A percentile compares a stretch with the other conserved stretches of the same genome.
Conservation (phyloP, 1,140 invertebrate species). For the Drosophila pseudoananassae region DNA sequence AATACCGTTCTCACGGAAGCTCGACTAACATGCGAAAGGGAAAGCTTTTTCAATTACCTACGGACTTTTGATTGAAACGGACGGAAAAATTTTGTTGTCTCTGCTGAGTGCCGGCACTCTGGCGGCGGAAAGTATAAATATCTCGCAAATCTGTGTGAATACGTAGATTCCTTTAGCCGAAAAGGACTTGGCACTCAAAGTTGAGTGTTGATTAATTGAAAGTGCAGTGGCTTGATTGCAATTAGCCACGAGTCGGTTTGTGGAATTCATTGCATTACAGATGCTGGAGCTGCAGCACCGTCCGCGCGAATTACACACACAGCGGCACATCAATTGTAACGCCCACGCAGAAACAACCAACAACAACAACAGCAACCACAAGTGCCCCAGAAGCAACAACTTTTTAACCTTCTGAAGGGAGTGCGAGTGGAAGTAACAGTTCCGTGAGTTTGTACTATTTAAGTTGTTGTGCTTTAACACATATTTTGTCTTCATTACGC, state of each 20-base stretch:
- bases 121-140: constrained; percentile 25
- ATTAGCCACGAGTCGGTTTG: constrained; percentile 3
- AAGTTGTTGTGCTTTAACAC: constrained; percentile 19
- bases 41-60: constrained; percentile 49
- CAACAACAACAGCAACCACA: not conserved
- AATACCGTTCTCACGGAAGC: constrained; percentile 2
- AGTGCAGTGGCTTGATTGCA: not conserved
- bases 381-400: constrained; percentile 19
- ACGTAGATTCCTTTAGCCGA: constrained; percentile 4
- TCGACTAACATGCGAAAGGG: constrained; percentile 11
- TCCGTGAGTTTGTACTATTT: constrained; percentile 50
- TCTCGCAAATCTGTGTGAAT: not conserved
- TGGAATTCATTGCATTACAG: constrained; percentile 3
- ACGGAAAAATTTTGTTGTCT: constrained; percentile 10
- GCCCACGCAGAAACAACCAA: constrained; percentile 30
- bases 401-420: constrained; percentile 10
- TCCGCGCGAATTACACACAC: constrained; percentile 14
- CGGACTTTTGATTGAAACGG: constrained; percentile 39
- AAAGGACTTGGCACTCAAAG: not conserved
- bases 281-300: constrained; percentile 26
- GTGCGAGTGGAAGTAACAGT: constrained; percentile 30
- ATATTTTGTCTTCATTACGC: constrained; percentile 42
- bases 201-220: not conserved
- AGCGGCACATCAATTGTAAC: constrained; percentile 40
- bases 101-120: constrained; percentile 21